Base-by-base conservation (phyloP, 2,888 invertebrate species). In the Hydropsyche betteni region DNA sequence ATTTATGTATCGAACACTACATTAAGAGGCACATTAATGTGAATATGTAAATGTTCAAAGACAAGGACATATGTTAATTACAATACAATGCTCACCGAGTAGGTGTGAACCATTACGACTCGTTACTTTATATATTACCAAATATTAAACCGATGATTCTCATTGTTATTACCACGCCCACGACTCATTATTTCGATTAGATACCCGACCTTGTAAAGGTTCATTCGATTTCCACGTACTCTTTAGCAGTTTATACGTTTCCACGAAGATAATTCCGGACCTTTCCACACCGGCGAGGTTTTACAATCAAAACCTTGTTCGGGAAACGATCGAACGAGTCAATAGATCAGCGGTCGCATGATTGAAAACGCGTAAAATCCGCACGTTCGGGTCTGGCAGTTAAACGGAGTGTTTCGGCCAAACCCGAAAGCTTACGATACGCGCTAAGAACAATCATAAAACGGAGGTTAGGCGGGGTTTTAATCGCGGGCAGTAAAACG, bases 401-500 rank as follows among this genome's bases (percentile, higher is more conserved):
- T 58, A 58, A 58, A 58, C 58, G 16, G 24, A 44, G 10, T 10
- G 44, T 44, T 44, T 44, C 16, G 58, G 58, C 8, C 58, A 58
- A 58, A 24, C 24, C 16, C 58, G 58, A 58, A 44, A 16, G 58
- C 58, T 58, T 14, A 8, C 16, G 16, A 24, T 14, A 16, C 8
- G 58, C 58, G 58, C 24, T 58, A 58, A 58, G 58, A 58, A 58
- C 58, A 58, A 58, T 58, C 58, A 58, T 58, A 58, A 58, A 58
- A 58, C 8, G 24, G 58, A n/a, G 53, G 53, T 70, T 7, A 38
- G 75, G 76, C 52, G 72, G 75, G 68, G 74, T 73, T 77, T 76
- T 77, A 77, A 77, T 77, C 75, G 74, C 34, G 77, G 73, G 69
- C 55, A 74, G 73, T 78, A 78, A 78, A 78, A 78, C 69, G 75